Percentiles rank a stretch among this genome's conserved stretches.
Evolutionary conservation across 2,888 invertebrate species (phyloP).

Genomic region (Philereme transversata): DNA sequence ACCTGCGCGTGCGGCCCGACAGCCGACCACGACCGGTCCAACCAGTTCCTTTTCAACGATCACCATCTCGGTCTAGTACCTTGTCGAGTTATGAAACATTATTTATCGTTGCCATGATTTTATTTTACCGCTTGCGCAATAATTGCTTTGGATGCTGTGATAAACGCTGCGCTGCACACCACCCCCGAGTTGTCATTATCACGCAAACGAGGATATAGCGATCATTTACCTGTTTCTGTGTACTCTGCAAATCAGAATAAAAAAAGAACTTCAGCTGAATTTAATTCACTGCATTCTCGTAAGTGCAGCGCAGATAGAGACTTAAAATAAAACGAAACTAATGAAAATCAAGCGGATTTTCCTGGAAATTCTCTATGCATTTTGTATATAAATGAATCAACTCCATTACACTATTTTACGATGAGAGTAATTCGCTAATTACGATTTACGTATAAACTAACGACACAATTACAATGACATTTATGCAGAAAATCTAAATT

Average conservation of each 20-base stretch:
- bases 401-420: not conserved
- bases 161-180: constrained; percentile 41
- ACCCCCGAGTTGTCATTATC: constrained; percentile 36
- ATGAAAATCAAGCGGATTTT: not conserved
- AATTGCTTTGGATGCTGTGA: constrained; percentile 53
- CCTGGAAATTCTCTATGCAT: not conserved
- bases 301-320: not conserved
- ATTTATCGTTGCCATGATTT: constrained; percentile 65
- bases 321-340: not conserved
- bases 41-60: constrained; percentile 59
- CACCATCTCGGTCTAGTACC: constrained; percentile 50
- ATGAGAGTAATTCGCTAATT: too few relatives aligned
- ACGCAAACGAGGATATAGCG: constrained; percentile 26
- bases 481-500: constrained; percentile 30
- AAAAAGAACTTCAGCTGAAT: constrained; percentile 1
- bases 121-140: constrained; percentile 70
- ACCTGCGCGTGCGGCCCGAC: constrained; percentile 51
- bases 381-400: not conserved
- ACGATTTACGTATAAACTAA: too few relatives aligned
- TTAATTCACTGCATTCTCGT: constrained; percentile 4
- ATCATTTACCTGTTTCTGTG: constrained; percentile 29
- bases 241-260: constrained; percentile 4
- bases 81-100: constrained; percentile 67
- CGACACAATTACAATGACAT: constrained; percentile 11
- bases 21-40: constrained; percentile 54